Percentiles rank a stretch among this genome's conserved stretches.
Conservation (phyloP, 2,888 invertebrate species). For the Tetropium fuscum region DNA sequence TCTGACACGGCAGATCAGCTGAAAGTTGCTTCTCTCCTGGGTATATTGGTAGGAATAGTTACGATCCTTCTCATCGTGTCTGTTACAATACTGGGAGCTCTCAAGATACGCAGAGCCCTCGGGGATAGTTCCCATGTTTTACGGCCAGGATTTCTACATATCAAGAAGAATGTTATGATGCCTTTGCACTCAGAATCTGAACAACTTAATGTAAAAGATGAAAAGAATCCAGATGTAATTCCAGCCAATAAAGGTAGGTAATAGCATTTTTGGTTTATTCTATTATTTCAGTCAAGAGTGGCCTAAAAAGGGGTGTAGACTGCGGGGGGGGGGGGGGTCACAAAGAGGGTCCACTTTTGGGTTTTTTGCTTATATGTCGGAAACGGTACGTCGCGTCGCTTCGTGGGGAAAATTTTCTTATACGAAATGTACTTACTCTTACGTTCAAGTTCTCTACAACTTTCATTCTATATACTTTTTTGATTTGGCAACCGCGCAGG, state of each 20-base stretch:
- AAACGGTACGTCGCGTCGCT: too few relatives aligned
- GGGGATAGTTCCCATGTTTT: constrained; percentile 68
- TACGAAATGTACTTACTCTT: too few relatives aligned
- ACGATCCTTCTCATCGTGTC: constrained; percentile 77
- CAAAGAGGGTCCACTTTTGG: too few relatives aligned
- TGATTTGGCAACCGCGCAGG: too few relatives aligned
- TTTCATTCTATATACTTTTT: too few relatives aligned
- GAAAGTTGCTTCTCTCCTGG: constrained; percentile 71
- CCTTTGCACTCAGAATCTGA: constrained; percentile 74
- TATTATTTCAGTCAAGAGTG: too few relatives aligned
- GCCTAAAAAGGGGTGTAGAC: too few relatives aligned
- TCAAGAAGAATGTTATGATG: constrained; percentile 77
- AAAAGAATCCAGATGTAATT: constrained; percentile 90
- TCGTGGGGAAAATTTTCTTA: too few relatives aligned
- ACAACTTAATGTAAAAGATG: constrained; percentile 82
- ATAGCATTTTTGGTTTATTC: too few relatives aligned
- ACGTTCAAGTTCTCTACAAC: too few relatives aligned
- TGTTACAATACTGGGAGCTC: constrained; percentile 72
- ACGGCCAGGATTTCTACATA: constrained; percentile 72
- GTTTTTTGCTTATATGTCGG: too few relatives aligned
- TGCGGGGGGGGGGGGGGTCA: too few relatives aligned
- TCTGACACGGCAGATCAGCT: constrained; percentile 69
- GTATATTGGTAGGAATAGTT: constrained; percentile 77
- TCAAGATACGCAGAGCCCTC: constrained; percentile 71
- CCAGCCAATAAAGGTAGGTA: constrained; percentile 85